Conservation (phyloP, 2,113 vertebrate genomes). For the Triplophysa dalaica region DNA sequence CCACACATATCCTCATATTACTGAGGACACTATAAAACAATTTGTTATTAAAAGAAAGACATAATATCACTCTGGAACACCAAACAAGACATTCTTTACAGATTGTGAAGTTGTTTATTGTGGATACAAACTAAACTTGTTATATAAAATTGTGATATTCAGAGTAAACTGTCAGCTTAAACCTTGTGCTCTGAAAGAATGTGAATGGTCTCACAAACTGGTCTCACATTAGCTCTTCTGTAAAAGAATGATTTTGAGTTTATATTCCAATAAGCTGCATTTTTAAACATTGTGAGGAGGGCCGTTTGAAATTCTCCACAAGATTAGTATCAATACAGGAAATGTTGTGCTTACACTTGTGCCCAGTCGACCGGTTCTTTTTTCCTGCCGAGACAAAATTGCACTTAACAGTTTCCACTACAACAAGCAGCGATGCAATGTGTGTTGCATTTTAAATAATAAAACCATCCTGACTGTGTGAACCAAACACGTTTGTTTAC, state of each 20-base stretch:
- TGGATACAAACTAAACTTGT: background rate
- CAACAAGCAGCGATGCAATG: background rate
- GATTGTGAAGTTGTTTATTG: background rate
- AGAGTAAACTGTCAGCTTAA: background rate
- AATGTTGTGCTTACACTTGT: background rate
- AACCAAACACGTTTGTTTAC: background rate
- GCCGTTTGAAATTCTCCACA: background rate
- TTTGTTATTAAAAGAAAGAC: background rate
- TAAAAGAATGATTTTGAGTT: background rate
- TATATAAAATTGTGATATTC: conserved; percentile 5
- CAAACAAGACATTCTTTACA: background rate
- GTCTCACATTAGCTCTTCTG: conserved; percentile 15
- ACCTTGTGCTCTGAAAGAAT: conserved; percentile 6
- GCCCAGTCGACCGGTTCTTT: background rate
- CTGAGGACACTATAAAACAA: background rate
- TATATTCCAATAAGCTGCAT: background rate
- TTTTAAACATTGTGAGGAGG: background rate
- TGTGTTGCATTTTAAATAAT: background rate
- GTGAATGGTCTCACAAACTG: background rate
- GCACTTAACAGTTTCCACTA: background rate
- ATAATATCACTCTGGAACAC: background rate
- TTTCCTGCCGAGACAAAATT: background rate
- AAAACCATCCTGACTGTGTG: background rate
- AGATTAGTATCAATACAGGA: background rate
- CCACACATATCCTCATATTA: background rate